These are phyloP conservation scores for Stegophylla sp. DNA, from an alignment of 2,888 invertebrate genomes.

Conservation along the genomic window DNA sequence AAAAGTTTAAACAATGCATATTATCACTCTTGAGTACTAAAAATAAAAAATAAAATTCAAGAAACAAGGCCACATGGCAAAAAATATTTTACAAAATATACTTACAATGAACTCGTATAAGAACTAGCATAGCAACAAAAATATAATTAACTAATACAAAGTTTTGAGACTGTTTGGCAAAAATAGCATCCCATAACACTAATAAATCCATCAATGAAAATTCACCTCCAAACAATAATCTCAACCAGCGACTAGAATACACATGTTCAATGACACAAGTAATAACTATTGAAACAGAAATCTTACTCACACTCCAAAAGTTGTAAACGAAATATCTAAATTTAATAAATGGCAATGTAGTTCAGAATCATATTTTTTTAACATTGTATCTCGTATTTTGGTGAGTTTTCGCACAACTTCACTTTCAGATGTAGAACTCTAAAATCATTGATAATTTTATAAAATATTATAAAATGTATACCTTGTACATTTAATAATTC, in stretches of 20 bases:
- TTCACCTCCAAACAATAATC: conserved; percentile 83
- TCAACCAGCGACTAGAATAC: conserved; percentile 77
- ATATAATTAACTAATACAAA: conserved; percentile 72
- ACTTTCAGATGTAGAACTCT: conserved; percentile 64
- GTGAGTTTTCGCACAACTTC: conserved; percentile 73
- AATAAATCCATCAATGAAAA: conserved; percentile 80
- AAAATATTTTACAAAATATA: conserved; percentile 61
- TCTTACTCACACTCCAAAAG: conserved; percentile 81
- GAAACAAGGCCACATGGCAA: background rate
- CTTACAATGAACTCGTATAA: conserved; percentile 75
- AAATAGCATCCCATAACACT: conserved; percentile 82
- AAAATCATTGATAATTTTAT: conserved; percentile 26
- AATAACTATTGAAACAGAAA: background rate
- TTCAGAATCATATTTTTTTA: conserved; percentile 68
- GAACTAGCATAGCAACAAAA: conserved; percentile 78
- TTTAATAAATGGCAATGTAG: conserved; percentile 73
- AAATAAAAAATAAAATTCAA: conserved; percentile 61
- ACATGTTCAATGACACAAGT: conserved; percentile 1
- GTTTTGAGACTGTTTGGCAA: conserved; percentile 71
- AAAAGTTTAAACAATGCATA: conserved; percentile 70
- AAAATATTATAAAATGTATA: background rate
- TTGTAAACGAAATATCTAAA: conserved; percentile 80
- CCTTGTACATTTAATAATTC: background rate
- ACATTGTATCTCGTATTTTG: conserved; percentile 64
- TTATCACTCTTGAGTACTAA: conserved; percentile 73